Conservation (phyloP, 1,140 invertebrate genomes). For the Panulirus ornatus region DNA sequence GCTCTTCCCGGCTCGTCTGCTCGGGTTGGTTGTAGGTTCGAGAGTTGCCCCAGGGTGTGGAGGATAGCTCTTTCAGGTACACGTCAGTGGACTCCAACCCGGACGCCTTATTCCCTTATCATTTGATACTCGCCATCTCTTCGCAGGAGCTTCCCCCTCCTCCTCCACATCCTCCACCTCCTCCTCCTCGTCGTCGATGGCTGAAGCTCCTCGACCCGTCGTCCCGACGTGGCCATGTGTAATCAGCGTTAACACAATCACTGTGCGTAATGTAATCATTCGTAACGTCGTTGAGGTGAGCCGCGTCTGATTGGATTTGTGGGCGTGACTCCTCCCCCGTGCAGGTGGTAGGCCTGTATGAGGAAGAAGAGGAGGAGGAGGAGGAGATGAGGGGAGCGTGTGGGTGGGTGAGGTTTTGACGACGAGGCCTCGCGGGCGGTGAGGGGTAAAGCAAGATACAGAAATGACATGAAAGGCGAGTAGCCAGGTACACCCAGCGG, state of each 20-base stretch:
- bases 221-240: neutral
- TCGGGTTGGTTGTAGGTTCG: too few relatives aligned
- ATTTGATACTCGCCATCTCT: neutral
- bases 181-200: neutral
- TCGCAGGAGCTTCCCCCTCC: neutral
- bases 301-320: neutral
- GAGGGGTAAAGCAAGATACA: too few relatives aligned
- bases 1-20: too few relatives aligned
- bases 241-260: conserved; percentile 1
- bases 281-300: neutral
- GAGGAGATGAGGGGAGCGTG: neutral
- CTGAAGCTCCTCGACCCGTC: neutral
- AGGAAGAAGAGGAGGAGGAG: neutral
- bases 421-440: too few relatives aligned
- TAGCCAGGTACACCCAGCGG: too few relatives aligned
- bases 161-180: neutral
- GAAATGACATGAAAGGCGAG: too few relatives aligned
- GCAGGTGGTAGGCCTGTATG: too few relatives aligned
- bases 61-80: too few relatives aligned
- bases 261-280: neutral
- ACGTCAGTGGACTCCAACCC: too few relatives aligned
- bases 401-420: neutral
- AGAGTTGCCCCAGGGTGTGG: too few relatives aligned
- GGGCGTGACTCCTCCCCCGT: neutral
- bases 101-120: neutral